phyloP scores from a whole-genome alignment of 2,113 vertebrate genomes.

The Cercopithecus mona region DNA sequence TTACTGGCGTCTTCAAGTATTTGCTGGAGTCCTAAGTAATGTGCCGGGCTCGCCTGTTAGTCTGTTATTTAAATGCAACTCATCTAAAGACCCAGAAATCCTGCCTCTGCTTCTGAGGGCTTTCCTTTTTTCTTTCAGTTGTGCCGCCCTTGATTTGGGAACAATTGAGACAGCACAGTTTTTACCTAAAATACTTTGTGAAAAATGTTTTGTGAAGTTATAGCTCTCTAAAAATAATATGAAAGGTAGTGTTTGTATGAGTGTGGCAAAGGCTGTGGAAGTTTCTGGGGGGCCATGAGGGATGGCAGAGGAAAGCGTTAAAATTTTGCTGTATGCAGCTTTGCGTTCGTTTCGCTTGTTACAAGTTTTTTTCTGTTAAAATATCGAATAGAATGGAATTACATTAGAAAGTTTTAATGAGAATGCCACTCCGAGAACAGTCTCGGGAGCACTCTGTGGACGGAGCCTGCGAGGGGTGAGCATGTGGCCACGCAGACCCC shows the following conservation, averaged over 20 bases:
- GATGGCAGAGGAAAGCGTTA: not conserved
- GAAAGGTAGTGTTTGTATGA: not conserved
- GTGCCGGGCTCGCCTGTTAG: fast-evolving
- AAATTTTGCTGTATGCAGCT: not conserved
- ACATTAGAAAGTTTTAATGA: not conserved
- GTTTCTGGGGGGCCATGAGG: not conserved
- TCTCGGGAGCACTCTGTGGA: not conserved
- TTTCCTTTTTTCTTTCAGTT: not conserved
- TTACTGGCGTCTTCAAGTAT: not conserved
- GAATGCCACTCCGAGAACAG: not conserved
- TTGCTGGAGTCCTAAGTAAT: not conserved
- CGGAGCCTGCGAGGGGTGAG: not conserved
- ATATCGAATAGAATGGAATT: not conserved
- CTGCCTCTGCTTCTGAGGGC: not conserved
- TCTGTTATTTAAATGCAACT: not conserved
- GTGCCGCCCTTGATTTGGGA: not conserved
- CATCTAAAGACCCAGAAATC: not conserved
- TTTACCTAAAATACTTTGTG: not conserved
- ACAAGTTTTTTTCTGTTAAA: not conserved
- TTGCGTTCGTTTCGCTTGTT: not conserved
- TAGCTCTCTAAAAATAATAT: not conserved
- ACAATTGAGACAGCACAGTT: not conserved
- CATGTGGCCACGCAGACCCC: fast-evolving
- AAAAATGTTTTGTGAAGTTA: not conserved
- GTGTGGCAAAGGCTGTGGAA: not conserved